These are phyloP conservation scores for Poeciliopsis paucimaculata DNA, from an alignment of 2,797 vertebrate species.

Conservation along the genomic window DNA sequence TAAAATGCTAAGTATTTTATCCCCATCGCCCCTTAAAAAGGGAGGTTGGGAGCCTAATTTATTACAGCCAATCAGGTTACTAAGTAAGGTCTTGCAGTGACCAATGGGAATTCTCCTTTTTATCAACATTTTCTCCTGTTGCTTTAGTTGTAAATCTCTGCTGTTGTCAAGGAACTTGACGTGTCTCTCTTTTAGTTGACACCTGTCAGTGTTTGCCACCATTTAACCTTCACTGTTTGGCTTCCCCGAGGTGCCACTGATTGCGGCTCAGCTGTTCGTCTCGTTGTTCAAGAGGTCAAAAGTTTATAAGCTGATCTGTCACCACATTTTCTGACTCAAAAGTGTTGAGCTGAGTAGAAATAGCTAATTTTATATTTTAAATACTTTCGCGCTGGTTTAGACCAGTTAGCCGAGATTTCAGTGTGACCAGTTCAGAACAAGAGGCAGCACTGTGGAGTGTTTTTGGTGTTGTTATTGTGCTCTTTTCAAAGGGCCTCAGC, in stretches of 20 bases:
- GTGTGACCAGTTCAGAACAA: constrained; percentile 1
- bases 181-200: constrained; percentile 41
- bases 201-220: constrained; percentile 38
- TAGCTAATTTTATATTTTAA: background rate
- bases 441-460: constrained; percentile 8
- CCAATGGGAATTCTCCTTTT: background rate
- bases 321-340: background rate
- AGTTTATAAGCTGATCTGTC: background rate
- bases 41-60: background rate
- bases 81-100: background rate
- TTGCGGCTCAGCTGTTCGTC: constrained; percentile 44
- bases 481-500: constrained; percentile 27
- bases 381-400: background rate
- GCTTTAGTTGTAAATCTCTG: constrained; percentile 28
- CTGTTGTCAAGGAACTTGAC: constrained; percentile 43
- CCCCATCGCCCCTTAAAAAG: background rate
- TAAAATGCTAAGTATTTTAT: background rate
- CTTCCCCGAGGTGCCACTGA: background rate
- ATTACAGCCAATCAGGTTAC: background rate
- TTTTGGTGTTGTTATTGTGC: background rate
- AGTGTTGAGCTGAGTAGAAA: background rate
- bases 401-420: background rate
- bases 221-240: background rate
- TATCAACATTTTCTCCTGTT: background rate
- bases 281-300: background rate